A percentile compares a stretch with the other conserved stretches of the same genome.
Conservation (phyloP, 23 tunicate genomes). For the Diplosoma virens region DNA sequence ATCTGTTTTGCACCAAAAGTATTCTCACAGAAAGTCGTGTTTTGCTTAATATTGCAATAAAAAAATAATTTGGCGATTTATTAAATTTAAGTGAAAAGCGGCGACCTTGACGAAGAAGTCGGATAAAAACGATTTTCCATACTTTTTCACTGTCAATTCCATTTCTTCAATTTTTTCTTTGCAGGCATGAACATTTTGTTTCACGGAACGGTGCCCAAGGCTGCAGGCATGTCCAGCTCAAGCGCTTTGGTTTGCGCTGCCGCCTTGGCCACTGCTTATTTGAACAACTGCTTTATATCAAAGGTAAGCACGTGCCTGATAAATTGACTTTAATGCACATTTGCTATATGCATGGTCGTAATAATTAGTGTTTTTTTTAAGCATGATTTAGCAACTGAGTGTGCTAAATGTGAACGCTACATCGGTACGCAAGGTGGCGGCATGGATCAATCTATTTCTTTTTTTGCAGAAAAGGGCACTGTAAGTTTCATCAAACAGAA, state of each 20-base stretch:
- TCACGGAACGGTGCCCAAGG: conserved; percentile 82
- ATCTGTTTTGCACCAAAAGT: no score
- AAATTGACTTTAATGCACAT: no score
- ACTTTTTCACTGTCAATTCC: neutral
- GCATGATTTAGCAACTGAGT: conserved; percentile 71
- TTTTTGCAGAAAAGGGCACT: conserved; percentile 75
- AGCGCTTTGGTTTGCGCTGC: conserved; percentile 89
- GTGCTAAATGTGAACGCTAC: conserved; percentile 77
- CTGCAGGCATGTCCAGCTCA: conserved; percentile 89
- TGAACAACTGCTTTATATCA: conserved; percentile 24
- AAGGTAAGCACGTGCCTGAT: no score
- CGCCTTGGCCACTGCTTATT: conserved; percentile 61
- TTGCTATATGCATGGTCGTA: no score
- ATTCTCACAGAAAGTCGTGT: no score
- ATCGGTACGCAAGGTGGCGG: conserved; percentile 99
- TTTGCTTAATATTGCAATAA: no score
- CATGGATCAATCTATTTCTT: conserved; percentile 95
- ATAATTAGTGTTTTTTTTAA: no score
- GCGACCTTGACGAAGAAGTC: no score
- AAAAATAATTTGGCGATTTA: no score
- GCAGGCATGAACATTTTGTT: conserved; percentile 75
- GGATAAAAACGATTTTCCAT: neutral
- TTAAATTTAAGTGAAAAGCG: no score
- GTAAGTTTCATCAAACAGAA: conserved; percentile 44
- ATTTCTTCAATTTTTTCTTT: conserved; percentile 1